These are phyloP conservation scores for Salmo trutta DNA, from an alignment of 2,797 vertebrate species.

Conservation along the genomic window DNA sequence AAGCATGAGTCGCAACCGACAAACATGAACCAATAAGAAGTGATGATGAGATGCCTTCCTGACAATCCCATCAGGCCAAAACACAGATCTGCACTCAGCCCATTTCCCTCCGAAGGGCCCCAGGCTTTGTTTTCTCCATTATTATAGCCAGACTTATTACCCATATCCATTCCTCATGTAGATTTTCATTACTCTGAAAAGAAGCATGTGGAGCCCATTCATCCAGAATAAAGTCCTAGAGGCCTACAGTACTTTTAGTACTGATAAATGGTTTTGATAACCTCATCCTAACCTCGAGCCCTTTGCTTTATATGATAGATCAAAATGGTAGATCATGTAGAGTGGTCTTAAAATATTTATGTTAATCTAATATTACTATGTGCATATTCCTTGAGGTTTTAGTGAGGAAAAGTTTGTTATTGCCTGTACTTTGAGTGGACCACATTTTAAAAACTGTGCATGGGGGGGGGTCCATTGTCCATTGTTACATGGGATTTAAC, in stretches of 20 bases:
- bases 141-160: background rate
- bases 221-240: background rate
- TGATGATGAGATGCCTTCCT: background rate
- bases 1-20: background rate
- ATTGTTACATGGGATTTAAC: background rate
- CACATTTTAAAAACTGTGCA: background rate
- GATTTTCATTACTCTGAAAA: background rate
- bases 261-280: background rate
- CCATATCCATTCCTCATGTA: background rate
- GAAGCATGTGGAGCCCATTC: background rate
- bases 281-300: background rate
- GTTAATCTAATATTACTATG: background rate
- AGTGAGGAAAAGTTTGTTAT: background rate
- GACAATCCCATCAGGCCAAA: background rate
- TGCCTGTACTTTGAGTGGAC: background rate
- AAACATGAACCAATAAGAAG: background rate
- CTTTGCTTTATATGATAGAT: background rate
- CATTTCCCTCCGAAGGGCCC: background rate
- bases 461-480: background rate
- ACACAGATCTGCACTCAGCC: background rate
- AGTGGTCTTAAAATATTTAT: slow-evolving; percentile 1
- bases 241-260: background rate
- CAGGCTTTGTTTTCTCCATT: background rate
- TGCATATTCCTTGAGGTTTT: background rate
- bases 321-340: background rate